Evolutionary conservation across 2,113 vertebrate species (phyloP), one percentile per base, ranked within the genome.

Genomic region (Pituophis catenifer): DNA sequence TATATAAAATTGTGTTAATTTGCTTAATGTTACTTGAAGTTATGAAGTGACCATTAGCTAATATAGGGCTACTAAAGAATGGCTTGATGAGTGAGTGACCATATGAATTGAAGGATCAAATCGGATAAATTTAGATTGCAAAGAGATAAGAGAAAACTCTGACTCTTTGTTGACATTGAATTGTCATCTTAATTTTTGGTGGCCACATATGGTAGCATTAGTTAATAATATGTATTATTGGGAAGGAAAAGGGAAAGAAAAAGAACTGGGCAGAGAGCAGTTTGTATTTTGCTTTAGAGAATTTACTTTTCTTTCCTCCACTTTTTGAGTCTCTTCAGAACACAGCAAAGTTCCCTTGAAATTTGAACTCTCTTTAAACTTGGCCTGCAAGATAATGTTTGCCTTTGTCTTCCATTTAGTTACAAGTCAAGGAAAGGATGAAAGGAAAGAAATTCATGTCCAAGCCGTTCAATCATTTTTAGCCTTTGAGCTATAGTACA

Each of bases 311-410:
- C 50, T 19, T 65, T 88, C 8, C 50, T 65, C 33, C 13, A 23
- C 50, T 81, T 58, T 15, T 59, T 29, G 21, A 44, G 10, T 23
- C 29, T 86, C 29, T 59, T 86, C 58, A 81, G 44, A 75, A 59
- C 48, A 93, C 21, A 59, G 17, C 21, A 52, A 33, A 53, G 53
- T 54, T 57, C 50, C 57, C 53, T 26, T 92, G 92, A 93, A 81
- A 88, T 89, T 44, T 92, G 86, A 92, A 81, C 88, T 89, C 52
- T 17, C 65, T 58, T 86, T 86, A 93, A 93, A 90, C 17, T 48
- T 17, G 62, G 38, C 53, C 70, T 53, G 48, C 7, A 15, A 85
- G 8, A 29, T 48, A 86, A 57, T 89, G 90, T 93, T 90, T 90
- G 54, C 90, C 88, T 90, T 58, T 86, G 53, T 90, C 92, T 93